phyloP scores from a whole-genome alignment of 2,888 invertebrate genomes.

The Cerastoderma edule region DNA sequence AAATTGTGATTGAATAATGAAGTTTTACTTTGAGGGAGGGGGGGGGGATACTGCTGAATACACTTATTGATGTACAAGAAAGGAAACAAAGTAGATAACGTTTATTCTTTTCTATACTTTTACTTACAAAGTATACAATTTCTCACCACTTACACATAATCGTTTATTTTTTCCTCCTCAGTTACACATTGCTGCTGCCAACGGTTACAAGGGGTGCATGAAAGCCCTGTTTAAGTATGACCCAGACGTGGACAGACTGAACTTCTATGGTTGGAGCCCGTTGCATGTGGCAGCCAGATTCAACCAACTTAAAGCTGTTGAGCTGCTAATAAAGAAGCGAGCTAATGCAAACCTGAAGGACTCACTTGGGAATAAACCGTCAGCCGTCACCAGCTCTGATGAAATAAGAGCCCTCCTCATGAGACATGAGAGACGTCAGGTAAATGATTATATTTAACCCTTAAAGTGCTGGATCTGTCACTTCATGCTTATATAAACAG shows the following conservation, averaged over 20 bases:
- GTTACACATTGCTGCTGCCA: conserved; percentile 76
- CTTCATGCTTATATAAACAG: too few relatives aligned
- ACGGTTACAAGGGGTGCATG: conserved; percentile 72
- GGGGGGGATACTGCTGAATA: too few relatives aligned
- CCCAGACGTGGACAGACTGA: conserved; percentile 64
- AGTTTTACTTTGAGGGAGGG: too few relatives aligned
- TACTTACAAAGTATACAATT: too few relatives aligned
- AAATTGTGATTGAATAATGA: too few relatives aligned
- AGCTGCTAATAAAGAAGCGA: conserved; percentile 65
- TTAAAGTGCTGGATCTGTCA: too few relatives aligned
- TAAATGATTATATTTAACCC: too few relatives aligned
- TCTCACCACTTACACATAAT: too few relatives aligned
- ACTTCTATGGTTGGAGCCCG: conserved; percentile 73
- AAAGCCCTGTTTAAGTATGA: conserved; percentile 65
- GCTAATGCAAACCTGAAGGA: conserved; percentile 64
- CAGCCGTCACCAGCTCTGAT: conserved; percentile 64
- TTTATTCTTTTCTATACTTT: too few relatives aligned
- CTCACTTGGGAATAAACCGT: conserved; percentile 57
- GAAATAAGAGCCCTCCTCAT: conserved; percentile 66
- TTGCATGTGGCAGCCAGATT: conserved; percentile 77
- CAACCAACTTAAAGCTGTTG: conserved; percentile 68
- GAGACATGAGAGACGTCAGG: conserved; percentile 58
- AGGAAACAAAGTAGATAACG: too few relatives aligned
- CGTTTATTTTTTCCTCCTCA: conserved; percentile 28
- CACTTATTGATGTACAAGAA: too few relatives aligned